These are phyloP conservation scores for Mormyrus iriodes DNA, from an alignment of 2,113 vertebrate species.

Conservation along the genomic window DNA sequence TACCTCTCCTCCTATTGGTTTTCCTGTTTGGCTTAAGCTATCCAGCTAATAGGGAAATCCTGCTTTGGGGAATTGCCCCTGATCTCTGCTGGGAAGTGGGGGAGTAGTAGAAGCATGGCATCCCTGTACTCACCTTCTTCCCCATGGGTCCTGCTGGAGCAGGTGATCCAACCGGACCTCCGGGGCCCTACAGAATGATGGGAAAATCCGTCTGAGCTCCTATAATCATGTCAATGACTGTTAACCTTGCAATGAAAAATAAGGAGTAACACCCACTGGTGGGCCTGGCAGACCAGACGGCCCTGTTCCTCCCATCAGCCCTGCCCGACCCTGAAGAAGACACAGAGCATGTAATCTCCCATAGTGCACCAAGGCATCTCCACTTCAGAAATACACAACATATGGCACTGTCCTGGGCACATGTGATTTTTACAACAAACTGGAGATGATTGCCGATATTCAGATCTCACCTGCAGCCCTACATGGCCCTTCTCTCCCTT, in stretches of 20 bases:
- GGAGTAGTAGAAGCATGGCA: background rate
- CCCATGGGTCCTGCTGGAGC: conserved; percentile 63
- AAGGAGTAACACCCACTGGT: conserved; percentile 49
- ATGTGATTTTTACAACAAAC: background rate
- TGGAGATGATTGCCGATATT: background rate
- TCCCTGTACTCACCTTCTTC: conserved; percentile 58
- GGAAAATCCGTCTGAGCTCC: background rate
- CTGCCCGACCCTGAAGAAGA: conserved; percentile 64
- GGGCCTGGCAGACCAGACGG: conserved; percentile 57
- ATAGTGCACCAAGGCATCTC: background rate
- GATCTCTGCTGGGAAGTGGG: background rate
- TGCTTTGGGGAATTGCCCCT: background rate
- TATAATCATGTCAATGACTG: background rate
- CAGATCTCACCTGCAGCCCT: conserved; percentile 62
- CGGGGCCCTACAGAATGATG: conserved; percentile 45
- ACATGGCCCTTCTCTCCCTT: conserved; percentile 71
- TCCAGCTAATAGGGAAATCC: background rate
- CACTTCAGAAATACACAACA: background rate
- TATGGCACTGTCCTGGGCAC: background rate
- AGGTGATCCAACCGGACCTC: conserved; percentile 54
- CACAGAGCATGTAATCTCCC: background rate
- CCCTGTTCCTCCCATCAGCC: conserved; percentile 63
- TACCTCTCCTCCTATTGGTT: background rate
- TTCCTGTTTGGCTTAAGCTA: background rate
- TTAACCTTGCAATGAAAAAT: background rate